phyloP scores from a whole-genome alignment of 2,888 invertebrate species.

The Drosophila eohydei region DNA sequence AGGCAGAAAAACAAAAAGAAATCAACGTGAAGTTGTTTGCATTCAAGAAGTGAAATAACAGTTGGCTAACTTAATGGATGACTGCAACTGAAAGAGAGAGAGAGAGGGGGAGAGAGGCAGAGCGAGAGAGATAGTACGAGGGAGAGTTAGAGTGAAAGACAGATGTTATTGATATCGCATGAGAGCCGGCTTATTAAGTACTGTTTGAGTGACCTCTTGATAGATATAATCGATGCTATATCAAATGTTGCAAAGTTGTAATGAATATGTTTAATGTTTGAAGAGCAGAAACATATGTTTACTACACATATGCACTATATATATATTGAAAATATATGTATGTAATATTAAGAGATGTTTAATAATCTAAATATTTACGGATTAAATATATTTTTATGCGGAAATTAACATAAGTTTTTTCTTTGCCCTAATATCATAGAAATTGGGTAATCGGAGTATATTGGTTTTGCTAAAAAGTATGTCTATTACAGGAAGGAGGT shows the following conservation, averaged over 20 bases:
- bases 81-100: not conserved
- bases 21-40: constrained; percentile 1
- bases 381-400: too few species aligned
- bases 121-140: not conserved
- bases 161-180: not conserved
- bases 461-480: not conserved
- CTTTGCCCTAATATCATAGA: too few species aligned
- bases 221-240: not conserved
- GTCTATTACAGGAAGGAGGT: not conserved
- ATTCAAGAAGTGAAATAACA: constrained; percentile 4
- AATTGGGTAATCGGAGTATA: not conserved
- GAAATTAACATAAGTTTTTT: too few species aligned
- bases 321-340: not conserved
- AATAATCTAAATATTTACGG: too few species aligned
- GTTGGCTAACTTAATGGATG: constrained; percentile 3
- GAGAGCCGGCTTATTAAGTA: not conserved
- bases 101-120: not conserved
- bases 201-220: not conserved
- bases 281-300: not conserved
- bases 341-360: too few species aligned
- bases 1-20: not conserved
- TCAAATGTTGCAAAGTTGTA: not conserved
- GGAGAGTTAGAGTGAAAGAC: not conserved
- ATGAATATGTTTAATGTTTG: not conserved
- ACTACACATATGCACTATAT: not conserved